Evolutionary conservation across 2,888 invertebrate species (phyloP), one percentile per base, ranked within the genome.

Genomic region (Chalcis sispes): DNA sequence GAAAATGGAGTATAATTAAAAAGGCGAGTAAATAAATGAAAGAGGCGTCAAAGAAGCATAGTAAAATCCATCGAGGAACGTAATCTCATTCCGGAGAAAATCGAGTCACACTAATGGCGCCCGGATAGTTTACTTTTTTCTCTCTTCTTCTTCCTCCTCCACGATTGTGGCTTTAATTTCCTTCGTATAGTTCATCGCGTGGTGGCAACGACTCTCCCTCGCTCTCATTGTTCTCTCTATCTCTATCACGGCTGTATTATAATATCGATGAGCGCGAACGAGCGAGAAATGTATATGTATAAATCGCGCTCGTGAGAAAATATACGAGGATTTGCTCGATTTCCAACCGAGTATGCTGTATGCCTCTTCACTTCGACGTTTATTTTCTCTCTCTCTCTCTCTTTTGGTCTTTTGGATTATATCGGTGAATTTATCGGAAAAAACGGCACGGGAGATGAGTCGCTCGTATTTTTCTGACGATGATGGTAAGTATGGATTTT

Each of bases 401-500:
- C 10, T 1, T 20, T 48, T 18, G 52, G 36, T 27, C 27, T 56
- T 27, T 50, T n/a, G 64, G 58, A 70, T 73, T 58, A 73, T 73
- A 77, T 70, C 52, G 61, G n/a, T 10, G 67, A 71, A 77, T 74
- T 71, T 71, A 74, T 77, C 71, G 71, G 50, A 46, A 73, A 46
- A 72, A 65, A 62, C 50, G 62, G 65, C 66, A 50, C 64, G 50
- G 25, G 42, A 40, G 70, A 77, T 73, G 66, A 70, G 65, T 77
- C 64, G 58, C 62, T 73, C 70, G 48, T 77, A 77, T 70, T 73
- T 77, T 65, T 70, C 66, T 54, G 54, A 20, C 61, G 59, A 77
- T 70, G 73, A 77, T 73, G 65, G 61, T 54, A 52, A 69, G 65
- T 73, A 77, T 61, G 73, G 70, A 74, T 70, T 74, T 77, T 64